Base-by-base conservation (phyloP, 2,888 invertebrate species). In the Ceriagrion tenellum region DNA sequence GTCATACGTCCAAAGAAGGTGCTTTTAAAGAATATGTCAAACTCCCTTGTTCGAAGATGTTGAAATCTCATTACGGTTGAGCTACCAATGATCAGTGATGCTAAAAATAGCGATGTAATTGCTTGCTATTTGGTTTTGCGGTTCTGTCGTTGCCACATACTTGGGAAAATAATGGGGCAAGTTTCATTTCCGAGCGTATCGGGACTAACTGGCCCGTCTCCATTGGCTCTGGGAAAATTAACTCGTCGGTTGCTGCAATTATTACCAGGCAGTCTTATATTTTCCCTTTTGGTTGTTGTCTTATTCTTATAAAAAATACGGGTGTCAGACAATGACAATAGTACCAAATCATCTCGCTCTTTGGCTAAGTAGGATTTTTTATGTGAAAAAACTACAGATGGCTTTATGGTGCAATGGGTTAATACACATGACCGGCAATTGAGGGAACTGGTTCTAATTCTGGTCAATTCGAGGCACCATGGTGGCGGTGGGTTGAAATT, bases 151-250 rank as follows among this genome's bases (percentile, higher is more conserved):
- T 30, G 81, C 30, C 18, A 81, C 81, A 81, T 81, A 18, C 81
- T 35, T 35, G 35, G 18, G 35, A 35, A 81, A 81, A 81, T 81
- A 81, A 81, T 81, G 81, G 81, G 35, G 81, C 35, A 81, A 81
- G 81, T 81, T 81, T 81, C 81, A 35, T 81, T 81, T 81, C 35
- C 81, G 18, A 81, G 81, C 81, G 35, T 81, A 81, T 81, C 81
- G 35, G 13, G 30, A 81, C 26, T 35, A 81, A 81, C 81, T 35
- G 30, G 81, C 18, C 30, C 30, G 81, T 81, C 10, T 35, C 30
- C 81, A 2, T 23, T 35, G 30, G 35, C 30, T 13, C 30, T 35
- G 12, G 81, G 30, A 16, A 35, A 81, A 30, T 30, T 81, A 30
- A 35, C 81, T 1, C 35, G 30, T 35, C 8, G 10, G n/a, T 26